phyloP scores from a whole-genome alignment of 2,113 vertebrate species.

The Candoia aspera region DNA sequence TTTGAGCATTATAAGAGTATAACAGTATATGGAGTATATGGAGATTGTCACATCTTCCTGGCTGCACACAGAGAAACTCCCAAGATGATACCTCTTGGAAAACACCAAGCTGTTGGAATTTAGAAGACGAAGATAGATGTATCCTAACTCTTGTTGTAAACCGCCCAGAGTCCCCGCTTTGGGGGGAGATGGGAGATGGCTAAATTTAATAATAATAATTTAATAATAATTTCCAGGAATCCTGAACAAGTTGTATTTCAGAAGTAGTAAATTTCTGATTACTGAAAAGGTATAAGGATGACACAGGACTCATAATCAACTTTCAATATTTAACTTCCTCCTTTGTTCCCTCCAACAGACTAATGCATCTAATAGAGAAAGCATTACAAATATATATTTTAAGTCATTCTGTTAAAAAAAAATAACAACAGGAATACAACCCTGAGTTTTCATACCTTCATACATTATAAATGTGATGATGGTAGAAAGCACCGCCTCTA shows the following conservation, averaged over 20 bases:
- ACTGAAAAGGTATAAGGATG: not conserved
- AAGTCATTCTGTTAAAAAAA: not conserved
- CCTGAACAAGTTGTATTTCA: not conserved
- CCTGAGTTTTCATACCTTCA: not conserved
- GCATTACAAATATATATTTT: not conserved
- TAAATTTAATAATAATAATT: too few species aligned
- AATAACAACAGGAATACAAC: not conserved
- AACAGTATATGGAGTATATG: too few species aligned
- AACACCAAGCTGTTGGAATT: too few species aligned
- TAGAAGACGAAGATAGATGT: not conserved
- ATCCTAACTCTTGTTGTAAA: too few species aligned
- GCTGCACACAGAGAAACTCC: not conserved
- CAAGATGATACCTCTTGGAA: not conserved
- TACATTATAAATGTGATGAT: not conserved
- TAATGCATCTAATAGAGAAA: not conserved
- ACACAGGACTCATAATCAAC: not conserved
- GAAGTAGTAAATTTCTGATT: not conserved
- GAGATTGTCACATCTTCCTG: not conserved
- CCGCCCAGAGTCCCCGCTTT: too few species aligned
- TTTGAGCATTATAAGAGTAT: too few species aligned
- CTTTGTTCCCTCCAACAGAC: not conserved
- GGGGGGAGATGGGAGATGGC: too few species aligned
- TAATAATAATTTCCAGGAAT: not conserved
- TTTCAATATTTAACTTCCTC: not conserved
- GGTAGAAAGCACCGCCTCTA: conserved; percentile 19